Percentiles rank a stretch among this genome's conserved stretches.
Evolutionary conservation across 2,888 invertebrate genomes (phyloP).

Genomic region (Abscondita cerata): DNA sequence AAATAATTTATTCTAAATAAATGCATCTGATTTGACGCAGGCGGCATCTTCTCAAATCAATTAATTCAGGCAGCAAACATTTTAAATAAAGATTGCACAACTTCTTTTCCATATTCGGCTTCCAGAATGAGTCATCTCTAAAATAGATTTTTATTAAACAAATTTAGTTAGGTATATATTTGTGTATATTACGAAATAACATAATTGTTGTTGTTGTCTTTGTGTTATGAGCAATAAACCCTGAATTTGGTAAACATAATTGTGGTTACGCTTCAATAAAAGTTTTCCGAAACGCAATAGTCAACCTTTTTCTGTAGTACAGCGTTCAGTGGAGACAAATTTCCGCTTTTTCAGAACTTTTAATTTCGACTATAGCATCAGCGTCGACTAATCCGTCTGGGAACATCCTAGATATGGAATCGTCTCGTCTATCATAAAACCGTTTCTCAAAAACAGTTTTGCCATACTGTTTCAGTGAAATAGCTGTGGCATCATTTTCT

Average conservation of each 20-base stretch:
- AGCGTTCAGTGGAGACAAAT: too few species aligned
- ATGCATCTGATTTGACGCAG: neutral
- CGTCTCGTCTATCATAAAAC: neutral
- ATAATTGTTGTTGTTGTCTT: neutral
- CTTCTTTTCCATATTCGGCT: neutral
- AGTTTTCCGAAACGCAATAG: neutral
- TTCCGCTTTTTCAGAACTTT: too few species aligned
- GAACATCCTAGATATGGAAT: neutral
- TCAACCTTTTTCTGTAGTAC: too few species aligned
- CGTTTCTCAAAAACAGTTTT: too few species aligned
- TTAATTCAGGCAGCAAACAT: neutral
- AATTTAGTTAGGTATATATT: neutral
- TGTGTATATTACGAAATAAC: neutral
- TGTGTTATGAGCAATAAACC: neutral
- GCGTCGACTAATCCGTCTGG: neutral
- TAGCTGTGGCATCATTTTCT: too few species aligned
- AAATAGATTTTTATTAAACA: neutral
- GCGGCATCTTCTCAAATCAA: neutral
- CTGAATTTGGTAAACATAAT: too few species aligned
- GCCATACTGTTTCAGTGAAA: too few species aligned
- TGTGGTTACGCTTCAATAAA: too few species aligned
- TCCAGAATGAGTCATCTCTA: neutral
- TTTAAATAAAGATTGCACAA: neutral
- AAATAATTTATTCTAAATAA: too few species aligned
- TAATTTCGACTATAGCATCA: neutral